phyloP scores from a whole-genome alignment of 2,113 vertebrate genomes.

The Mohoua ochrocephala region DNA sequence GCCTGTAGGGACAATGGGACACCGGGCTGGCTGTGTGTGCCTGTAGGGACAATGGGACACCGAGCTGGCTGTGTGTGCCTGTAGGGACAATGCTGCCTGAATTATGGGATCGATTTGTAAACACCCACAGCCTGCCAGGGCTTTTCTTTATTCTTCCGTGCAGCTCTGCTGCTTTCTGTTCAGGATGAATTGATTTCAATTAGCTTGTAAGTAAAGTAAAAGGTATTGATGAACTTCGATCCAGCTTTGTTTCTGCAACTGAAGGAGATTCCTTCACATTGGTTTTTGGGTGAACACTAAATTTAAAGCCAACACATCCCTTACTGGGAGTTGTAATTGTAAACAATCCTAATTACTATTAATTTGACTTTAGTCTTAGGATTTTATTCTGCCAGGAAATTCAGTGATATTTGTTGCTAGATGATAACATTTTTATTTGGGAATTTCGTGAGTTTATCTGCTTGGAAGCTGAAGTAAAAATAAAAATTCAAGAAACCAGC shows the following conservation, averaged over 20 bases:
- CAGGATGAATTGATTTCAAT: not conserved
- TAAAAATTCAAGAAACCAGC: not conserved
- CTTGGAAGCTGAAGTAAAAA: not conserved
- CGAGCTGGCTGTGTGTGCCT: fast-evolving
- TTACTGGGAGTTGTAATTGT: not conserved
- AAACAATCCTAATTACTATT: not conserved
- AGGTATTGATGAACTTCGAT: not conserved
- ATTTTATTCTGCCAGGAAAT: not conserved
- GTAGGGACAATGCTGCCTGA: not conserved
- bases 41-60: fast-evolving
- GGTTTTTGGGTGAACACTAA: not conserved
- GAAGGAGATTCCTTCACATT: fast-evolving
- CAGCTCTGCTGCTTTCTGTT: not conserved
- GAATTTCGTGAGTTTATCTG: not conserved
- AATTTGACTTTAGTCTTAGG: not conserved
- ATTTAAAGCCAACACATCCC: not conserved
- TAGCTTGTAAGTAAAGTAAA: not conserved
- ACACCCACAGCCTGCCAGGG: not conserved
- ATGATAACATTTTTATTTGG: not conserved
- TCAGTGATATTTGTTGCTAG: not conserved
- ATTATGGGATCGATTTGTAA: fast-evolving
- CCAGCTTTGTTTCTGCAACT: not conserved
- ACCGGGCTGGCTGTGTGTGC: fast-evolving
- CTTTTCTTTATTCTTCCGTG: not conserved
- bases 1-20: fast-evolving